Evolutionary conservation across 2,113 vertebrate species (phyloP).

Genomic region (Mobula hypostoma): DNA sequence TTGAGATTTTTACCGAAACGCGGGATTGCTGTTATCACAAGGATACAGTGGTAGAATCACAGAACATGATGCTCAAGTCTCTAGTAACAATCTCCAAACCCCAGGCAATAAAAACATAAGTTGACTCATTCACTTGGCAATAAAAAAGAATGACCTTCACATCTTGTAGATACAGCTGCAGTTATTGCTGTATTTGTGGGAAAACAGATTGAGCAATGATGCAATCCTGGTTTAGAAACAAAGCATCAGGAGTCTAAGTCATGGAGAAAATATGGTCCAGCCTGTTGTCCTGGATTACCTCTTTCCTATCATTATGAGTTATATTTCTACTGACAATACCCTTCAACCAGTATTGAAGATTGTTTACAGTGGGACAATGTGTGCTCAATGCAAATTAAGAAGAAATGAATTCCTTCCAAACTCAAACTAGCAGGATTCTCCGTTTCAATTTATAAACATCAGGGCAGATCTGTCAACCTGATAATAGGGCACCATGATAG

Average conservation of each 20-base stretch:
- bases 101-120: not conserved
- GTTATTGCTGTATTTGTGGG: not conserved
- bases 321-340: not conserved
- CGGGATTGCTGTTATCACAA: not conserved
- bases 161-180: not conserved
- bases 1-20: not conserved
- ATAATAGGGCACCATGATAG: no score
- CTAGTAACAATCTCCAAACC: not conserved
- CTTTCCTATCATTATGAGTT: not conserved
- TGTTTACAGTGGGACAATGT: not conserved
- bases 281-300: not conserved
- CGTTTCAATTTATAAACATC: not conserved
- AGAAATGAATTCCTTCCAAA: not conserved
- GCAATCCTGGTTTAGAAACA: not conserved
- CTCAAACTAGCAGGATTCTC: not conserved
- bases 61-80: not conserved
- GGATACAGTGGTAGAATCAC: not conserved
- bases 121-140: not conserved
- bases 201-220: not conserved
- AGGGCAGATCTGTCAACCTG: not conserved
- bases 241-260: not conserved
- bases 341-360: not conserved
- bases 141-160: not conserved
- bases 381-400: not conserved
- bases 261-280: no score